Conservation (phyloP, 30 jellyfish, hydroid and myxozoan genomes). For the Rhopilema esculentum region DNA sequence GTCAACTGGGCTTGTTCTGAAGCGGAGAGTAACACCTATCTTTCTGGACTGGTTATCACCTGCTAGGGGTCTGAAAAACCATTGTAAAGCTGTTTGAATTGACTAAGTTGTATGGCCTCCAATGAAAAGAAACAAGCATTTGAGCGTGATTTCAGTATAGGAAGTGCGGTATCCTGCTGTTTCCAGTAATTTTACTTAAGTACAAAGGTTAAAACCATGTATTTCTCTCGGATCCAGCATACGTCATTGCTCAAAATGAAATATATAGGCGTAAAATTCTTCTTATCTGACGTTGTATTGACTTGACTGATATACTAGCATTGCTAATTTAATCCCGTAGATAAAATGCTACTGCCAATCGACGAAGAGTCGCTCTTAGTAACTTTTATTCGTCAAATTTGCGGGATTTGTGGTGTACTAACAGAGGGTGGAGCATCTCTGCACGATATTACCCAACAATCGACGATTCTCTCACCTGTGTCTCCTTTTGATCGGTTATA, state of each 20-base stretch:
- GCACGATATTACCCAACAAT: too few relatives aligned
- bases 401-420: too few relatives aligned
- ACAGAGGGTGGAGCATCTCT: too few relatives aligned
- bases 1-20: too few relatives aligned
- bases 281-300: neutral
- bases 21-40: too few relatives aligned
- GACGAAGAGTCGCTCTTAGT: too few relatives aligned
- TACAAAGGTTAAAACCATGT: neutral
- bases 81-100: neutral
- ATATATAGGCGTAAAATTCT: neutral
- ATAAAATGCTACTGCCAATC: too few relatives aligned
- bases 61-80: neutral
- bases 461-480: slow-evolving; percentile 64
- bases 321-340: too few relatives aligned
- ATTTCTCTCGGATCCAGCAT: too few relatives aligned
- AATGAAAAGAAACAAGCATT: neutral
- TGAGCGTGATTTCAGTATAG: too few relatives aligned
- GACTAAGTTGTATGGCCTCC: neutral
- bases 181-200: neutral
- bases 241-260: too few relatives aligned
- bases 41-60: neutral
- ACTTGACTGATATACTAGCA: neutral
- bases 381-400: too few relatives aligned
- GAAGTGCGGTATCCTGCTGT: neutral
- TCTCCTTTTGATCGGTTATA: slow-evolving; percentile 86